A percentile compares a stretch with the other conserved stretches of the same genome.
These are phyloP conservation scores for Halictus ligatus DNA, from an alignment of 2,888 invertebrate genomes.

Conservation along the genomic window DNA sequence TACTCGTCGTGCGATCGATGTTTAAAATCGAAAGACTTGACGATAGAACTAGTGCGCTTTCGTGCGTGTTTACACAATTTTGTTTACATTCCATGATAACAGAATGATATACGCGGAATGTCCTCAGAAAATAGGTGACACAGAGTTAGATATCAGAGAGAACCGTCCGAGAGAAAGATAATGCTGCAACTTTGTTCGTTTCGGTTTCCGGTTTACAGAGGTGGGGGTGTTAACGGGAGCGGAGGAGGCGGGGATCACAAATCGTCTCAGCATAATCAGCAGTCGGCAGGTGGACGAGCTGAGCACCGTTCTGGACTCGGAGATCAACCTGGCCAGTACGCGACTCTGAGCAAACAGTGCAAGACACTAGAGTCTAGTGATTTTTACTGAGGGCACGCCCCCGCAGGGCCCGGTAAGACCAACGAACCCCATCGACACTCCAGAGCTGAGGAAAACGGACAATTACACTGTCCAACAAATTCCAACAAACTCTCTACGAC, in stretches of 20 bases:
- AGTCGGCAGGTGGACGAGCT: conserved; percentile 85
- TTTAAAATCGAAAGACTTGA: conserved; percentile 17
- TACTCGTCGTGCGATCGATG: conserved; percentile 26
- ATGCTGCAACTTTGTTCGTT: conserved; percentile 80
- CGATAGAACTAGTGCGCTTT: conserved; percentile 44
- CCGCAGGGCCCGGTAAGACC: conserved; percentile 83
- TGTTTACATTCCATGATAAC: conserved; percentile 4
- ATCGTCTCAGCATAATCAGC: conserved; percentile 85
- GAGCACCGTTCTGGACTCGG: conserved; percentile 84
- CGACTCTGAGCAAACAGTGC: conserved; percentile 98
- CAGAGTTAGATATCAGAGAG: conserved; percentile 34
- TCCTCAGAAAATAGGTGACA: conserved; percentile 35
- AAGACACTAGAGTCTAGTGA: conserved; percentile 96
- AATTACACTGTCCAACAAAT: background rate
- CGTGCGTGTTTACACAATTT: conserved; percentile 24
- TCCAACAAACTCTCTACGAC: background rate
- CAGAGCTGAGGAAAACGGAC: background rate
- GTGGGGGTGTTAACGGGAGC: conserved; percentile 83
- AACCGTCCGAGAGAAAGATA: conserved; percentile 69
- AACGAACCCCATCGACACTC: background rate
- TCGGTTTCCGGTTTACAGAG: conserved; percentile 82
- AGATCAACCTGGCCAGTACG: conserved; percentile 90
- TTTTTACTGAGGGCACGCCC: conserved; percentile 96
- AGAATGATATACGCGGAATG: conserved; percentile 25
- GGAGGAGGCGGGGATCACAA: conserved; percentile 83